Evolutionary conservation across 2,888 invertebrate species (phyloP).

Genomic region (Mellilla xanthometata): DNA sequence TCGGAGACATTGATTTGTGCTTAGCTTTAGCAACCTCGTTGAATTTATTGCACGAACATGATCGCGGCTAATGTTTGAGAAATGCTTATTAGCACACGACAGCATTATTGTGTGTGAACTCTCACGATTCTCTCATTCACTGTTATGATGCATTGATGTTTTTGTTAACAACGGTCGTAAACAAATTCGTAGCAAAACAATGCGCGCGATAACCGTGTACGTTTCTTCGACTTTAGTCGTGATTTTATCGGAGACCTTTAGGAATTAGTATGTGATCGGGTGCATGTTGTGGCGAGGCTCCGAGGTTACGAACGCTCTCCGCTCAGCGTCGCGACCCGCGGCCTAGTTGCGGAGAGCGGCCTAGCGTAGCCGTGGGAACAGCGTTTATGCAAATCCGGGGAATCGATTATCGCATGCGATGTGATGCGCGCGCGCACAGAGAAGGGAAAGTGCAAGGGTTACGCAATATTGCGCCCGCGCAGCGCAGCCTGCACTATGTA

Average conservation of each 20-base stretch:
- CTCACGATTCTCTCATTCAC: slow-evolving; percentile 9
- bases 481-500: background rate
- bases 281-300: slow-evolving; percentile 41
- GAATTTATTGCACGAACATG: slow-evolving; percentile 6
- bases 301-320: slow-evolving; percentile 66
- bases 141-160: background rate
- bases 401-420: slow-evolving; percentile 68
- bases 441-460: slow-evolving; percentile 74
- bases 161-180: background rate
- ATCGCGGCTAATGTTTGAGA: slow-evolving; percentile 1
- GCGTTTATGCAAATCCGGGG: slow-evolving; percentile 72
- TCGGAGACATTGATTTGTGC: slow-evolving; percentile 16
- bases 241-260: slow-evolving; percentile 14
- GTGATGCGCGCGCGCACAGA: slow-evolving; percentile 40
- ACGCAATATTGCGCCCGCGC: slow-evolving; percentile 43
- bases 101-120: slow-evolving; percentile 6
- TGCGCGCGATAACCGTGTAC: background rate
- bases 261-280: slow-evolving; percentile 21
- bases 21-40: slow-evolving; percentile 4
- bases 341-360: slow-evolving; percentile 64
- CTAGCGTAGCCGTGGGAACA: slow-evolving; percentile 65
- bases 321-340: slow-evolving; percentile 48
- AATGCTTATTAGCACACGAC: slow-evolving; percentile 9
- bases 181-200: background rate
- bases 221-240: background rate